Evolutionary conservation across 2,888 invertebrate species (phyloP).

Genomic region (Drosophila neotestacea): DNA sequence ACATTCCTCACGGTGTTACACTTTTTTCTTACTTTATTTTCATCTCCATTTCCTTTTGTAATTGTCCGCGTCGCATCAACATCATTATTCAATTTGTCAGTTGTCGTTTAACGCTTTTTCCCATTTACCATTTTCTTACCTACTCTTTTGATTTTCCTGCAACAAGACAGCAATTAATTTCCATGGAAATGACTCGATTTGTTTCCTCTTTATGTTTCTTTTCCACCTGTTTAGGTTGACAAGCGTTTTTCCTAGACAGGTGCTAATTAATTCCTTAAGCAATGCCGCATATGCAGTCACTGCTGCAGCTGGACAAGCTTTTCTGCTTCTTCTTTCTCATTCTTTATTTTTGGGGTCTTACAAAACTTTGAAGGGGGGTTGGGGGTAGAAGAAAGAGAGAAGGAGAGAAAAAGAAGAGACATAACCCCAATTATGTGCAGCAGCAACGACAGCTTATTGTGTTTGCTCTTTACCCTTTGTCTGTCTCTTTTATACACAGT

Average conservation of each 20-base stretch:
- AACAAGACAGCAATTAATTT: slow-evolving; percentile 64
- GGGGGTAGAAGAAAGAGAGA: slow-evolving; percentile 1
- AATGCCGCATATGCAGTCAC: slow-evolving; percentile 32
- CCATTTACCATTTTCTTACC: not conserved
- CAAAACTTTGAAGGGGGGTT: slow-evolving; percentile 23
- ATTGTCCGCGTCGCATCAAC: slow-evolving; percentile 30
- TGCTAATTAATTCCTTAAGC: slow-evolving; percentile 71
- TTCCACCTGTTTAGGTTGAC: slow-evolving; percentile 44
- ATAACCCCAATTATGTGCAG: slow-evolving; percentile 70
- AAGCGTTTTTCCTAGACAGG: slow-evolving; percentile 32
- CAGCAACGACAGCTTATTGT: slow-evolving; percentile 49
- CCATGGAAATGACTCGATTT: slow-evolving; percentile 69
- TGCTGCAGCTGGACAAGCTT: slow-evolving; percentile 9
- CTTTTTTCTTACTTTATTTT: not conserved
- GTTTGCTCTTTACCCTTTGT: not conserved
- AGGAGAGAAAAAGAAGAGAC: slow-evolving; percentile 25
- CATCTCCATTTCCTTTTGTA: not conserved
- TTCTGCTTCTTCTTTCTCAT: slow-evolving; percentile 1
- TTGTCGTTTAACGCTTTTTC: slow-evolving; percentile 23
- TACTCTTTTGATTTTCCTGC: not conserved
- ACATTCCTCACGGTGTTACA: slow-evolving; percentile 8
- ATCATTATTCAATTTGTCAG: slow-evolving; percentile 56
- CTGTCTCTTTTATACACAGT: slow-evolving; percentile 10
- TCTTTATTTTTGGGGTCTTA: slow-evolving; percentile 18
- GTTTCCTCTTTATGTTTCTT: slow-evolving; percentile 29